Conservation (phyloP, 2,797 vertebrate species). For the Streptopelia turtur region DNA sequence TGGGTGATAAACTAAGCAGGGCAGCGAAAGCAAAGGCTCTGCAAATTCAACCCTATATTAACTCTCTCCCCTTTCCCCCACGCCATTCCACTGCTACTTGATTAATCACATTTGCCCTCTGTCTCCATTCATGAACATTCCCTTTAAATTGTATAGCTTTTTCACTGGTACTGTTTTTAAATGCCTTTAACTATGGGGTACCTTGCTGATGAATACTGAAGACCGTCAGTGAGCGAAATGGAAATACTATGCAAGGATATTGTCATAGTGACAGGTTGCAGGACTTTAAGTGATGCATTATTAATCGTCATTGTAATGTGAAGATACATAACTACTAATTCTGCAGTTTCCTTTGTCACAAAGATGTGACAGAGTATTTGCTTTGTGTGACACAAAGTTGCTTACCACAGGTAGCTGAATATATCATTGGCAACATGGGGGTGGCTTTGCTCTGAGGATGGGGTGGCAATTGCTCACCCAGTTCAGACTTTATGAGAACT, state of each 20-base stretch:
- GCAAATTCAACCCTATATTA: background rate
- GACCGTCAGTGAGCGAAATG: background rate
- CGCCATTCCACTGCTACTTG: background rate
- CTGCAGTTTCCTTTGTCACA: background rate
- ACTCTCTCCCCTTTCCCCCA: background rate
- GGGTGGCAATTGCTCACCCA: background rate
- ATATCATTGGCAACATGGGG: background rate
- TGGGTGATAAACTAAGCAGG: background rate
- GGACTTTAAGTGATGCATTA: background rate
- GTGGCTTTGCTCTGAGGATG: background rate
- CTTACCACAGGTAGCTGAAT: background rate
- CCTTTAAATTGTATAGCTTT: background rate
- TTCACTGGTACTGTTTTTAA: background rate
- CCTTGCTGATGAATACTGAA: background rate
- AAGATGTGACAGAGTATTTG: background rate
- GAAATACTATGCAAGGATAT: background rate
- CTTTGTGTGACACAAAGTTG: background rate
- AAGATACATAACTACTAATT: background rate
- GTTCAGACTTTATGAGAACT: background rate
- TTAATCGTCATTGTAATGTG: background rate
- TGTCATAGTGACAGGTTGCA: background rate
- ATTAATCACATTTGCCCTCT: background rate
- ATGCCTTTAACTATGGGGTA: background rate
- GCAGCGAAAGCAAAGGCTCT: background rate
- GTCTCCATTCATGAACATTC: background rate